These are phyloP conservation scores for Araneus ventricosus DNA, from an alignment of 1,140 invertebrate genomes.

Conservation along the genomic window DNA sequence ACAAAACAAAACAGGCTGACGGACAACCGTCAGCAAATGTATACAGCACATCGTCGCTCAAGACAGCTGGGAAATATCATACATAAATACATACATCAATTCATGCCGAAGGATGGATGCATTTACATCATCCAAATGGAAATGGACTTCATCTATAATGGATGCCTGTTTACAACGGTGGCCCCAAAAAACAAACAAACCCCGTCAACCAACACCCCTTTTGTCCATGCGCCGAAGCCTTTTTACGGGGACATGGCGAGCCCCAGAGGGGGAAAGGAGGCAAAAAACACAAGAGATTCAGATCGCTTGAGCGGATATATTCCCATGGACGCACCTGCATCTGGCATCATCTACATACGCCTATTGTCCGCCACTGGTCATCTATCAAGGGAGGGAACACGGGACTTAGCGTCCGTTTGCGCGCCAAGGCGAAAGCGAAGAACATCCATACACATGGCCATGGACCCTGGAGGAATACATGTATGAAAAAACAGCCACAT, in stretches of 20 bases:
- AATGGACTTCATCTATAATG: constrained; percentile 76
- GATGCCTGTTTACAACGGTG: constrained; percentile 69
- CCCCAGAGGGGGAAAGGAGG: background rate
- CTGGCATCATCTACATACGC: constrained; percentile 72
- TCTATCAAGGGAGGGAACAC: constrained; percentile 69
- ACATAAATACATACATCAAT: constrained; percentile 76
- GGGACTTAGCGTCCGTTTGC: constrained; percentile 43
- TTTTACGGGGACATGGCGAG: constrained; percentile 16
- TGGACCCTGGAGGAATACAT: constrained; percentile 56
- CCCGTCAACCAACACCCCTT: constrained; percentile 62
- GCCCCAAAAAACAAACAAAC: constrained; percentile 46
- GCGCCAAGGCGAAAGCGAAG: constrained; percentile 54
- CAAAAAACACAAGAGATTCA: constrained; percentile 62
- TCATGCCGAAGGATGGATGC: constrained; percentile 66
- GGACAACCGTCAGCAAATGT: constrained; percentile 75
- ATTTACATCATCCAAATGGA: constrained; percentile 73
- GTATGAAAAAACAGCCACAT: constrained; percentile 53
- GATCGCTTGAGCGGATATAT: constrained; percentile 63
- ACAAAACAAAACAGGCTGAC: constrained; percentile 64
- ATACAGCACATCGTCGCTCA: constrained; percentile 74
- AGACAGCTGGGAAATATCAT: constrained; percentile 76
- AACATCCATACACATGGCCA: constrained; percentile 58
- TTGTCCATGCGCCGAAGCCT: constrained; percentile 31
- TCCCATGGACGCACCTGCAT: constrained; percentile 73
- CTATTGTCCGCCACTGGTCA: constrained; percentile 70